A percentile compares a stretch with the other conserved stretches of the same genome.
These are phyloP conservation scores for Bombus difficillimus DNA, from an alignment of 1,140 invertebrate species.

Conservation along the genomic window DNA sequence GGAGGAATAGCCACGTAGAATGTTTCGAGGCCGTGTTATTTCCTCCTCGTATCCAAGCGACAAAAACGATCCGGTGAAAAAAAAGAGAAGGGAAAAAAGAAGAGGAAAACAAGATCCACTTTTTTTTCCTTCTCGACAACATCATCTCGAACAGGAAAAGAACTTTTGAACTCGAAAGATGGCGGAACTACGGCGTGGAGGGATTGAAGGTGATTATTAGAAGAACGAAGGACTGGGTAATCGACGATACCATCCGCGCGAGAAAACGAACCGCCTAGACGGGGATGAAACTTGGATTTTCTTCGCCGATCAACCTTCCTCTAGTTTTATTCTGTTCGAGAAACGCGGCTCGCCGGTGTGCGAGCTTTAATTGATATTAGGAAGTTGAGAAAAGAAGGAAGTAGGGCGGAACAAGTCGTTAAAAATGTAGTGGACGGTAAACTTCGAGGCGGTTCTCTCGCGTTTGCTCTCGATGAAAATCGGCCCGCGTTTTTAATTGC, in stretches of 20 bases:
- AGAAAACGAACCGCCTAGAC: not conserved
- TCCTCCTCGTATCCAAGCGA: not conserved
- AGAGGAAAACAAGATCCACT: not conserved
- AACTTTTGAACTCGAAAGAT: constrained; percentile 54
- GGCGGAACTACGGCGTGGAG: not conserved
- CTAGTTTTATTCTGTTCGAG: not conserved
- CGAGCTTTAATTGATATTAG: constrained; percentile 38
- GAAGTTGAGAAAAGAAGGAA: not conserved
- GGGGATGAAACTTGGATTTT: constrained; percentile 18
- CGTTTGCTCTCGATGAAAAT: constrained; percentile 21
- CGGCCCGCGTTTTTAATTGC: constrained; percentile 4
- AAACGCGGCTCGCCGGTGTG: not conserved
- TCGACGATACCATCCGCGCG: constrained; percentile 30
- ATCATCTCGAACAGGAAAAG: constrained; percentile 47
- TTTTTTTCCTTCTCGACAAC: constrained; percentile 13
- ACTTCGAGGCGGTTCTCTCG: not conserved
- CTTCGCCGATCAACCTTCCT: not conserved
- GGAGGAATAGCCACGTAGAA: not conserved
- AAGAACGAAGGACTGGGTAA: constrained; percentile 23
- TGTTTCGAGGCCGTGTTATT: not conserved
- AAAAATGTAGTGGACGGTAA: constrained; percentile 36
- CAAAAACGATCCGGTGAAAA: not conserved
- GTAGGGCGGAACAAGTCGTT: constrained; percentile 10
- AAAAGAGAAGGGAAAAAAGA: not conserved
- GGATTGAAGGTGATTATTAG: constrained; percentile 51